Conservation (phyloP, 1,140 invertebrate species). For the Drosophila elegans region DNA sequence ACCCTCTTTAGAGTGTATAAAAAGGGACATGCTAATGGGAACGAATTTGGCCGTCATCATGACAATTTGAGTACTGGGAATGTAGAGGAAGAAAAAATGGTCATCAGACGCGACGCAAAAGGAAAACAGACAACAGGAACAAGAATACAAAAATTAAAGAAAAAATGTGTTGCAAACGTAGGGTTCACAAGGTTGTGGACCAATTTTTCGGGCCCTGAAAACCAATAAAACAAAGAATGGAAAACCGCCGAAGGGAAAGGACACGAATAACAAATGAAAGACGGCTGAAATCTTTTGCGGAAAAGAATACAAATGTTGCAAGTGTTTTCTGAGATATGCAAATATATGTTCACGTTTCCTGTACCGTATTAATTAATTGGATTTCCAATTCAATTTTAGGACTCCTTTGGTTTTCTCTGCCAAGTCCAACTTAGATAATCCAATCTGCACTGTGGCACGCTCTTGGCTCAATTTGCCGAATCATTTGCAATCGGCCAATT, state of each 20-base stretch:
- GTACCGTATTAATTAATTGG: conserved; percentile 19
- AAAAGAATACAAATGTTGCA: conserved; percentile 10
- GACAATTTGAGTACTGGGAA: background rate
- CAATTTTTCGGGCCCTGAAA: background rate
- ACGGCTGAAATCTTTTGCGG: conserved; percentile 19
- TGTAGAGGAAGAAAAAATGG: conserved; percentile 12
- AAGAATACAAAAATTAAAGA: conserved; percentile 1
- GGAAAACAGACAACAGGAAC: conserved; percentile 4
- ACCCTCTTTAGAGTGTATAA: conserved; percentile 1
- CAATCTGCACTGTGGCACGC: conserved; percentile 14
- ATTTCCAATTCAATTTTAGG: conserved; percentile 36
- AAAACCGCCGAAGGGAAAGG: conserved; percentile 2
- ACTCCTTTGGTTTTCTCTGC: background rate
- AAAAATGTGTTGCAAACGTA: conserved; percentile 1
- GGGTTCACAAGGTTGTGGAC: background rate
- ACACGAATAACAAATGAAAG: conserved; percentile 38
- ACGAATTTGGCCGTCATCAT: conserved; percentile 6
- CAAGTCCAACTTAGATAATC: conserved; percentile 12
- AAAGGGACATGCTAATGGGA: conserved; percentile 23
- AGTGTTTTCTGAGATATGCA: conserved; percentile 21
- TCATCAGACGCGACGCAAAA: conserved; percentile 32
- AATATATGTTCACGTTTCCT: conserved; percentile 7
- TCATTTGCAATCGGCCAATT: conserved; percentile 47
- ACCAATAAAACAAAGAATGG: conserved; percentile 11
- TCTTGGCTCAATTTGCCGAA: conserved; percentile 36